A percentile compares a stretch with the other conserved stretches of the same genome.
phyloP scores from a whole-genome alignment of 2,888 invertebrate genomes.

The Himalopsyche tibetana region DNA sequence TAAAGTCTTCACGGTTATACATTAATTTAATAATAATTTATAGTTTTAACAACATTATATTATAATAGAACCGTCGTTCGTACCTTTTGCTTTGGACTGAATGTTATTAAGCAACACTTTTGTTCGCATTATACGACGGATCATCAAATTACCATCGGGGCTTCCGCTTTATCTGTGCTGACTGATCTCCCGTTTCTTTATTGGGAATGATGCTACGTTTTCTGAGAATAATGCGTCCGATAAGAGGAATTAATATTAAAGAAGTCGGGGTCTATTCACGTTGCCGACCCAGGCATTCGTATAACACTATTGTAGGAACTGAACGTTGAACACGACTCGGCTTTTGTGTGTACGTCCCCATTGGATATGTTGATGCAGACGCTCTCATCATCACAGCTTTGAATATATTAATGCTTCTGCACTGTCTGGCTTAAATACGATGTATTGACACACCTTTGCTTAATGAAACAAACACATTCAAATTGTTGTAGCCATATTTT shows the following conservation, averaged over 20 bases:
- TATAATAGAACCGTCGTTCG: background rate
- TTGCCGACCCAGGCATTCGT: background rate
- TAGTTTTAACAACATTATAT: no score
- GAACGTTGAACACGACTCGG: background rate
- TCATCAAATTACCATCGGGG: background rate
- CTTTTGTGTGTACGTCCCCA: conserved; percentile 1
- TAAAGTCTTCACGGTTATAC: no score
- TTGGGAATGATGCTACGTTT: conserved; percentile 56
- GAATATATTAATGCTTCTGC: no score
- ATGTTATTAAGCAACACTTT: background rate
- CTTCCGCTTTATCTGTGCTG: background rate
- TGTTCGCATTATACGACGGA: background rate
- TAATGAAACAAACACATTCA: no score
- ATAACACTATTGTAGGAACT: background rate
- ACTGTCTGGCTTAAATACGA: no score
- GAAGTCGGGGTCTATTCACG: conserved; percentile 35
- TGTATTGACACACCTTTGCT: no score
- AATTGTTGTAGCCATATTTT: no score
- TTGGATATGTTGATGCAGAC: background rate
- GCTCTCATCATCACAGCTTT: background rate
- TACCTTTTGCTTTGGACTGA: no score
- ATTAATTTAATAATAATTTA: no score
- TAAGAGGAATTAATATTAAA: conserved; percentile 57
- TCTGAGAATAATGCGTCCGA: conserved; percentile 56
- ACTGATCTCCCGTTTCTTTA: conserved; percentile 46